These are phyloP conservation scores for Cantharis flavilabris DNA, from an alignment of 2,888 invertebrate genomes.

Conservation along the genomic window DNA sequence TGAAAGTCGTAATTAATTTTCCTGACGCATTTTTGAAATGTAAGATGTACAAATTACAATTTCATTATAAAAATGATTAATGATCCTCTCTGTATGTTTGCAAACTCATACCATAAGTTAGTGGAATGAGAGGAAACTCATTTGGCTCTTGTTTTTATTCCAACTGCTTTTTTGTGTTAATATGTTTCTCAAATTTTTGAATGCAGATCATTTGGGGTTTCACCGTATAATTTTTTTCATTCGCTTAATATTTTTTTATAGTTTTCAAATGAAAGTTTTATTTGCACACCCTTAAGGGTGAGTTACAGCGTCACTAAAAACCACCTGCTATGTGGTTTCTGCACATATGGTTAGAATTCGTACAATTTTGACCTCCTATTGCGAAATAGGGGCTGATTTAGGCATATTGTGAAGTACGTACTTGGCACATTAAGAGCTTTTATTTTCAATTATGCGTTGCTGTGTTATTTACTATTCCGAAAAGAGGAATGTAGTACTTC, in stretches of 20 bases:
- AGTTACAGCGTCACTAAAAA: conserved; percentile 15
- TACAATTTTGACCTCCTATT: conserved; percentile 39
- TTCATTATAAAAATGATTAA: conserved; percentile 49
- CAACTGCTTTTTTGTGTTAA: background rate
- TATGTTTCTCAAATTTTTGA: conserved; percentile 12
- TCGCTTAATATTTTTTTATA: background rate
- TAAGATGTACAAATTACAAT: conserved; percentile 43
- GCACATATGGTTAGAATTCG: conserved; percentile 44
- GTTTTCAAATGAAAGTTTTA: background rate
- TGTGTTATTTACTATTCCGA: background rate
- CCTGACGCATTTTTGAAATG: conserved; percentile 18
- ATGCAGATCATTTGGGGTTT: background rate
- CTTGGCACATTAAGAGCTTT: background rate
- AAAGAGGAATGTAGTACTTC: background rate
- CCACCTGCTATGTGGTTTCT: conserved; percentile 39
- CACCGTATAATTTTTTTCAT: background rate
- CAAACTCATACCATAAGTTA: conserved; percentile 43
- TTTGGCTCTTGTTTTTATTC: conserved; percentile 18
- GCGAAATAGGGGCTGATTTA: conserved; percentile 38
- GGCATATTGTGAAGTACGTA: conserved; percentile 52
- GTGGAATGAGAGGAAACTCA: conserved; percentile 31
- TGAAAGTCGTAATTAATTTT: conserved; percentile 39
- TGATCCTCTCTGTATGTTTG: conserved; percentile 36
- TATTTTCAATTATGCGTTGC: background rate
- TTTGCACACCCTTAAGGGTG: conserved; percentile 6